Base-by-base conservation (phyloP, 2,113 vertebrate genomes). In the Okapia johnstoni region DNA sequence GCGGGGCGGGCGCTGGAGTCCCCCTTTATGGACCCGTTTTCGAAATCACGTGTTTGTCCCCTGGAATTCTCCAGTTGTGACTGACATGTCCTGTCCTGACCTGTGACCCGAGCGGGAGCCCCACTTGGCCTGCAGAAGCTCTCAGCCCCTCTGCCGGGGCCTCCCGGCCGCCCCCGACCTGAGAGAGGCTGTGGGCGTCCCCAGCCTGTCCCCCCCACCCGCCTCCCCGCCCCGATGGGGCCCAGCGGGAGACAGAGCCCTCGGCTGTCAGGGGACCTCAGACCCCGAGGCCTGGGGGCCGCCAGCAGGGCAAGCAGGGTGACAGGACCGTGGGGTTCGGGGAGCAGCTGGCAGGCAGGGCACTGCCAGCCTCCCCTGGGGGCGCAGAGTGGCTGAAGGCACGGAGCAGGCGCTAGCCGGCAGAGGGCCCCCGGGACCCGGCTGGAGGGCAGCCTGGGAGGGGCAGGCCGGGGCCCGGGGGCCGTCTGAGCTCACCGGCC, bases 341-440 rank as follows among this genome's bases (percentile, higher is more conserved):
- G 66, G 19, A 70, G n/a, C 10, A 0, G n/a, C 36, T 10, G 23
- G 66, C 66, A 40, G 10, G n/a, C 5, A 0, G 66, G 66, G n/a
- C n/a, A 12, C n/a, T 70, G 66, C n/a, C n/a, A 2, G 0, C 66
- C 66, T 70, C 66, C 66, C 21, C n/a, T 40, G 66, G n/a, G 52
- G n/a, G n/a, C 5, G 19, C 66, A 70, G n/a, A 40, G 19, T 0
- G 0, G n/a, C n/a, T 10, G 1, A 23, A 23, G 36, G 66, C 66
- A 40, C 19, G 5, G 36, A 4, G 66, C 16, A 19, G 61, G 15
- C 19, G 3, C 19, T 40, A 36, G 19, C 66, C 21, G 36, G n/a
- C n/a, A 70, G 66, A 23, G 50, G 11, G 66, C n/a, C 1, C n/a
- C 66, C 10, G 0, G 36, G 66, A 36, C 19, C 19, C 63, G 21